Percentiles rank a stretch among this genome's conserved stretches.
Evolutionary conservation across 2,888 invertebrate genomes (phyloP).

Genomic region (Corythucha ciliata): DNA sequence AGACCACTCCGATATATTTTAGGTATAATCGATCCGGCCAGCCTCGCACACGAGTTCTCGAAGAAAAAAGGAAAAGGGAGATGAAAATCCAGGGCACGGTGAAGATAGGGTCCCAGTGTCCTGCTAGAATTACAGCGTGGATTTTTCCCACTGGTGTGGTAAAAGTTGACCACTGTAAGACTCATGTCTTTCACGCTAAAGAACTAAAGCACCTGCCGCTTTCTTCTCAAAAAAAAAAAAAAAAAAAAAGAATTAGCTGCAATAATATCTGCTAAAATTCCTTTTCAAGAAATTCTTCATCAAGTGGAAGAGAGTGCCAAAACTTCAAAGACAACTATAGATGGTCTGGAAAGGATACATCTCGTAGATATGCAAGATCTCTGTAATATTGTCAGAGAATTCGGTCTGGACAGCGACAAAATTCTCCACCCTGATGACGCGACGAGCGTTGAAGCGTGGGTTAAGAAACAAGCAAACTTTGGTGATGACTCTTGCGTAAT

Average conservation of each 20-base stretch:
- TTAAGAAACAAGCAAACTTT: no score
- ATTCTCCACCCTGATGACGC: no score
- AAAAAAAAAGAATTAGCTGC: not conserved
- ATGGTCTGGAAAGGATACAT: not conserved
- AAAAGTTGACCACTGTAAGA: not conserved
- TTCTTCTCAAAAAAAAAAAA: not conserved
- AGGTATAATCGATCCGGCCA: not conserved
- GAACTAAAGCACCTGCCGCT: not conserved
- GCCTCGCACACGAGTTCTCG: not conserved
- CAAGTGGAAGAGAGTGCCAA: not conserved
- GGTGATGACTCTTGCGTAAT: no score
- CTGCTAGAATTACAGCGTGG: not conserved
- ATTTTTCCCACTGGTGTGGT: not conserved
- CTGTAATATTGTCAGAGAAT: not conserved
- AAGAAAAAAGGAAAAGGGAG: slow-evolving; percentile 1
- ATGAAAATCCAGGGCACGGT: not conserved
- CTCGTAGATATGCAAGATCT: slow-evolving; percentile 4
- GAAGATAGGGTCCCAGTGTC: not conserved
- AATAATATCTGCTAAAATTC: slow-evolving; percentile 1
- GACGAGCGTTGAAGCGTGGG: no score
- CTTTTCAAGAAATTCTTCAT: not conserved
- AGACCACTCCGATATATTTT: no score
- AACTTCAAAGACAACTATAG: not conserved
- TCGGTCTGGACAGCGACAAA: not conserved
- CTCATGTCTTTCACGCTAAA: not conserved